These are phyloP conservation scores for Oreonectes daqikongensis DNA, from an alignment of 2,797 vertebrate species.

Conservation along the genomic window DNA sequence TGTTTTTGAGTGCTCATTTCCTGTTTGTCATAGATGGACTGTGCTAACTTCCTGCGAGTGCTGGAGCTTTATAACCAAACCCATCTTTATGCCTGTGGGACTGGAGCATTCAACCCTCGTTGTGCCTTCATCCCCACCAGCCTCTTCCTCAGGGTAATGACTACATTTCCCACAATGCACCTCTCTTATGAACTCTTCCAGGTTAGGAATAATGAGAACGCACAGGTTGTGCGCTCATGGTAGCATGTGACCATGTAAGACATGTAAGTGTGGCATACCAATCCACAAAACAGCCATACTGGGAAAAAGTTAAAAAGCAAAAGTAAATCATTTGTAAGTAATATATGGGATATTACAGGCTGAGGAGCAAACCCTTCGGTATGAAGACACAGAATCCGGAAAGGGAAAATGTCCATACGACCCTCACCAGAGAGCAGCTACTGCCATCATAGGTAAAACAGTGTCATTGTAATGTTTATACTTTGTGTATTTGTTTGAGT, in stretches of 20 bases:
- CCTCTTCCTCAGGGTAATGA: slow-evolving; percentile 74
- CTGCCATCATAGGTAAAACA: slow-evolving; percentile 74
- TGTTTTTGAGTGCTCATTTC: not conserved
- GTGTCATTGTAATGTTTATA: not conserved
- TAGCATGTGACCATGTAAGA: slow-evolving; percentile 1
- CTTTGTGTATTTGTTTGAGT: slow-evolving; percentile 32
- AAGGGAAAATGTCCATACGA: slow-evolving; percentile 84
- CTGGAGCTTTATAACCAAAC: slow-evolving; percentile 81
- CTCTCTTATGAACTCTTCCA: not conserved
- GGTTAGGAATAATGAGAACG: not conserved
- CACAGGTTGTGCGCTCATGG: too few species aligned
- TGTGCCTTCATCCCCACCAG: slow-evolving; percentile 76
- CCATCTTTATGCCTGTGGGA: slow-evolving; percentile 82
- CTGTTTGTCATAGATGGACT: slow-evolving; percentile 67
- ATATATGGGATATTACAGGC: slow-evolving; percentile 61
- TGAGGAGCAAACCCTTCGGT: slow-evolving; percentile 73
- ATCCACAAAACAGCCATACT: not conserved
- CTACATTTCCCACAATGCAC: slow-evolving; percentile 29
- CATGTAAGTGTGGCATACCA: not conserved
- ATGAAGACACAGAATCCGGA: slow-evolving; percentile 78
- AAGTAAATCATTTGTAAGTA: not conserved
- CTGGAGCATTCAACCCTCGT: slow-evolving; percentile 82
- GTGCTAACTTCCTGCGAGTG: slow-evolving; percentile 81
- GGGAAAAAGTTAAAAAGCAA: not conserved
- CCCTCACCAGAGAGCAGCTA: slow-evolving; percentile 77